Conservation (phyloP, 1,140 invertebrate species). For the Carposina sasakii region DNA sequence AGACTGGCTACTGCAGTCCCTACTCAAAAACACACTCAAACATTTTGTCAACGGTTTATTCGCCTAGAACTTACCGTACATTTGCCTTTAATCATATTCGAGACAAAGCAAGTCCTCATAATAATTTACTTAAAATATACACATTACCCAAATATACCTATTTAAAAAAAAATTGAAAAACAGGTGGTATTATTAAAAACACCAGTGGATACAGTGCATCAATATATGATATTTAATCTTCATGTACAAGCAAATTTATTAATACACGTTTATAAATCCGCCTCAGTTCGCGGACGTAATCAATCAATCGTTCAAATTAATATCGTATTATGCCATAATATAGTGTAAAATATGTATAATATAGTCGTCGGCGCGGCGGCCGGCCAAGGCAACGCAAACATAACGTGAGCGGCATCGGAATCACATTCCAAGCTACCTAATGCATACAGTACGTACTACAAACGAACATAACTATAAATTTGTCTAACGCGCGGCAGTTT, state of each 20-base stretch:
- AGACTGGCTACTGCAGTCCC: slow-evolving; percentile 19
- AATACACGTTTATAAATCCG: slow-evolving; percentile 64
- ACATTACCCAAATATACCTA: slow-evolving; percentile 68
- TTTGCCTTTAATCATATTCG: slow-evolving; percentile 61
- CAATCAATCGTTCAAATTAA: slow-evolving; percentile 43
- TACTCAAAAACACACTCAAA: slow-evolving; percentile 58
- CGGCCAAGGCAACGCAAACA: slow-evolving; percentile 36
- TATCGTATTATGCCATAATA: slow-evolving; percentile 65
- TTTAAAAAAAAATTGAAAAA: slow-evolving; percentile 54
- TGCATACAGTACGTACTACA: no score
- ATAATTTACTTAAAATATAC: slow-evolving; percentile 72
- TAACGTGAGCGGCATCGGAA: slow-evolving; percentile 43
- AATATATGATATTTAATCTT: slow-evolving; percentile 72
- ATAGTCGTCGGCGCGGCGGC: slow-evolving; percentile 12
- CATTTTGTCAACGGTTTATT: slow-evolving; percentile 66
- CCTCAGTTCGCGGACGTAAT: slow-evolving; percentile 36
- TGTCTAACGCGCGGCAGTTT: slow-evolving; percentile 41
- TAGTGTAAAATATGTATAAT: slow-evolving; percentile 61
- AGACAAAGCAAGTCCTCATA: slow-evolving; percentile 62
- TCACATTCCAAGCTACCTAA: slow-evolving; percentile 60
- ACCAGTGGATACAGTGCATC: slow-evolving; percentile 67
- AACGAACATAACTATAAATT: slow-evolving; percentile 44
- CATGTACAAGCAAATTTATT: slow-evolving; percentile 70
- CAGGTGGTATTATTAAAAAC: slow-evolving; percentile 69
- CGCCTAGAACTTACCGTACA: slow-evolving; percentile 65